These are phyloP conservation scores for Microplitis manilae DNA, from an alignment of 2,888 invertebrate species.

Conservation along the genomic window DNA sequence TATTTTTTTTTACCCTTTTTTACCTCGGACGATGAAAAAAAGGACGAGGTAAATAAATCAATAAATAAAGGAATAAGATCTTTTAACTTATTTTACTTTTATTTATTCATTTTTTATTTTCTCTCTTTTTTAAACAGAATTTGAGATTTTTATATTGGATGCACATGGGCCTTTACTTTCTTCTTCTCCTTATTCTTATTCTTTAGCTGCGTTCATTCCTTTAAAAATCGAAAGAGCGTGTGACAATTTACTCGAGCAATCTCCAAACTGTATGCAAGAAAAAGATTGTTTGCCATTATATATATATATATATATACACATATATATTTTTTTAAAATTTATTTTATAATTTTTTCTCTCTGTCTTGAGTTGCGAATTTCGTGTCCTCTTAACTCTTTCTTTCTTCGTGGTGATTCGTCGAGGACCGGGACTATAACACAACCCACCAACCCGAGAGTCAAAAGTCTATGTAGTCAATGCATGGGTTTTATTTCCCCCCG, in stretches of 20 bases:
- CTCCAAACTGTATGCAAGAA: constrained; percentile 47
- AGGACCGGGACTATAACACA: no score
- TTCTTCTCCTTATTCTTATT: constrained; percentile 39
- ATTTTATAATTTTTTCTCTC: no score
- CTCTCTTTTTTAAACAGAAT: neutral
- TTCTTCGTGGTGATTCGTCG: neutral
- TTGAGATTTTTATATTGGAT: constrained; percentile 16
- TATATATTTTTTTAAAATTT: constrained; percentile 24
- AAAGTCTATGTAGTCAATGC: neutral
- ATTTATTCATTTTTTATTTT: neutral
- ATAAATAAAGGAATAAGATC: constrained; percentile 41
- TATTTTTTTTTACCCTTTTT: constrained; percentile 35
- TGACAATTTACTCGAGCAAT: constrained; percentile 71
- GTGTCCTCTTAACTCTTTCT: constrained; percentile 32
- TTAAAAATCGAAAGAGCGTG: constrained; percentile 61
- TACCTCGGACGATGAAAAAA: constrained; percentile 16
- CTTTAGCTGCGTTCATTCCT: constrained; percentile 32
- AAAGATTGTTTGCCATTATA: constrained; percentile 29
- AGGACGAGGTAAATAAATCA: constrained; percentile 38
- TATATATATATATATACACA: constrained; percentile 19
- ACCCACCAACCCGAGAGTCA: neutral
- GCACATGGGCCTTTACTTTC: constrained; percentile 26
- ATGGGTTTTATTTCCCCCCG: constrained; percentile 1
- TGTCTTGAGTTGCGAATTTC: constrained; percentile 5
- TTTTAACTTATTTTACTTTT: constrained; percentile 13